phyloP scores from a whole-genome alignment of 2,113 vertebrate species.

The Gallinago media region DNA sequence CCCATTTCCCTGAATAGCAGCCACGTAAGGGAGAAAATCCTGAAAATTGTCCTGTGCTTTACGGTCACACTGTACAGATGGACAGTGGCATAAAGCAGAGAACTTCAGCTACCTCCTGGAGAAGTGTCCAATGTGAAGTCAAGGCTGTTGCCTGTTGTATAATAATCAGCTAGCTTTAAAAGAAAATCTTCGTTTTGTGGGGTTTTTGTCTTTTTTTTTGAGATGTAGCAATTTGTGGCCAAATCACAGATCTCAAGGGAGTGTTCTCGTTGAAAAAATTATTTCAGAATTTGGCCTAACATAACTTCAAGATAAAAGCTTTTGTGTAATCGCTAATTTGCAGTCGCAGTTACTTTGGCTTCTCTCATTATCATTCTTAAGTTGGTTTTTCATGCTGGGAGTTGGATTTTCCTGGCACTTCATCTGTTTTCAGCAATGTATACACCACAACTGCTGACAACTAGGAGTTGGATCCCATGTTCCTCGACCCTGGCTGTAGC shows the following conservation, averaged over 20 bases:
- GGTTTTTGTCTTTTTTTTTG: background rate
- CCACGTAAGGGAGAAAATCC: background rate
- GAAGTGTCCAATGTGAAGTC: background rate
- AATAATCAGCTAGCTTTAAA: background rate
- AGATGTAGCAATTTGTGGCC: background rate
- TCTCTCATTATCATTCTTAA: conserved; percentile 48
- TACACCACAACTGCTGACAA: conserved; percentile 64
- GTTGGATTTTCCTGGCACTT: conserved; percentile 65
- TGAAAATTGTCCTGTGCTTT: background rate
- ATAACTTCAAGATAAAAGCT: conserved; percentile 45
- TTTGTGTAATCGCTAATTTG: conserved; percentile 18
- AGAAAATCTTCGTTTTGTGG: background rate
- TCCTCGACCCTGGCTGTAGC: conserved; percentile 42
- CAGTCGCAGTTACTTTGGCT: background rate
- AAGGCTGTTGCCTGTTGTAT: background rate
- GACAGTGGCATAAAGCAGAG: background rate
- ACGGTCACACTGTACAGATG: fast-evolving
- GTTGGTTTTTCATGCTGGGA: conserved; percentile 61
- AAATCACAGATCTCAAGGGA: background rate
- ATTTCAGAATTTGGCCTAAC: conserved; percentile 12
- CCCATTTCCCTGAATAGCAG: background rate
- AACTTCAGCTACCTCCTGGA: background rate
- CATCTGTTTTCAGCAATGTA: conserved; percentile 54
- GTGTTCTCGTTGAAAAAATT: background rate
- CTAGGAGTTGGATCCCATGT: conserved; percentile 52